Evolutionary conservation across 2,113 vertebrate species (phyloP), one percentile per base, ranked within the genome.

Genomic region (Neolamprologus brichardi): DNA sequence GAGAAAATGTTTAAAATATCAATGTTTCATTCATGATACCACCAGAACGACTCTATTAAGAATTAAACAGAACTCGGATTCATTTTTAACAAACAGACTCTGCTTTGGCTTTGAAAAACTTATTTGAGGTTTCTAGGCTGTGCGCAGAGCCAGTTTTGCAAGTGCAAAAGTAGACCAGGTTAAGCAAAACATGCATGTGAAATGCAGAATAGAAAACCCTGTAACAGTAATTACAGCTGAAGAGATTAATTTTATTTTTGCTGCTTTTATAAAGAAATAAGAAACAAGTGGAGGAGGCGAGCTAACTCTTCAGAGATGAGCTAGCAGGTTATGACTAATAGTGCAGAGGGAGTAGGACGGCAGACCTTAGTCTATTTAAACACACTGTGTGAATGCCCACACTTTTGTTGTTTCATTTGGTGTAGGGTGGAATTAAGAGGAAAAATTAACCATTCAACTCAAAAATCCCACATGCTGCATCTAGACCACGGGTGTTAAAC

Each of bases 271-370:
- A n/a, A 79, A 51, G 60, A 83, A 34, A 85, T 85, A 46, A 82
- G 30, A 82, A 82, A 46, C 23, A 41, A 75, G 28, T 17, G 18
- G 44, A 82, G 51, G 34, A 78, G 25, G 46, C 62, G 28, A 64
- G 52, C 7, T 20, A 18, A 34, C 32, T 82, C 34, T 58, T 15
- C 51, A 78, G 53, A 54, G 56, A 81, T 37, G 64, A 87, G 89
- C 8, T 81, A 49, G 86, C n/a, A 83, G 86, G 81, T 87, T 88
- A 85, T 93, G 94, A 92, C 81, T 93, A 86, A 93, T 60, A 60
- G n/a, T 84, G 86, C 84, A 81, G 82, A 87, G 82, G 39, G 18
- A 86, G 91, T 84, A 52, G 60, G 84, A 91, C 18, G 37, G 70
- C 20, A 84, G 62, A 87, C 51, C 60, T 86, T 89, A 49, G 41